Base-by-base conservation (phyloP, 2,113 vertebrate genomes). In the Bombycilla garrulus region DNA sequence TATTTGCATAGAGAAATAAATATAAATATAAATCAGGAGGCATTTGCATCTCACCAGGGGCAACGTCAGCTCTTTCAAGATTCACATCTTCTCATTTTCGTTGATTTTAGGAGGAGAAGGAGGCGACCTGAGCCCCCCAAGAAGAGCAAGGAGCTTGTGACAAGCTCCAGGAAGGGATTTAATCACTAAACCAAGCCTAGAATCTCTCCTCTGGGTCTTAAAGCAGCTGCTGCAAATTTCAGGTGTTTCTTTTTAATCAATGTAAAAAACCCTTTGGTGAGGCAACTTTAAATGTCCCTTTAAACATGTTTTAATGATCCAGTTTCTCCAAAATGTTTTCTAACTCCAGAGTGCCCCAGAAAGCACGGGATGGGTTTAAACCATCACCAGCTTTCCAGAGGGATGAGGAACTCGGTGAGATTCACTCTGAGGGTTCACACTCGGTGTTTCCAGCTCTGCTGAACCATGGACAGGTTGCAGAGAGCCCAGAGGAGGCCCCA, bases 301-400 rank as follows among this genome's bases (percentile, higher is more conserved):
- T 11, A 36, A 47, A 35, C 5, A 0, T 0, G 0, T 33, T 22
- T 42, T 10, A 28, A 61, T 26, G 38, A 82, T 53, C 8, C 17
- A 10, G 2, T 15, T 64, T 17, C 12, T 40, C 29, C 26, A 28
- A 26, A 28, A 61, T 1, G 0, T 38, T n/a, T 70, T 54, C 13
- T 22, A 15, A 42, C 16, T 29, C 29, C 38, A 15, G 14, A 10
- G 12, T 36, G 40, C 40, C 50, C 60, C 11, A 53, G 35, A 40
- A 62, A 66, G 61, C 23, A 28, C 12, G 16, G 24, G n/a, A 17
- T 20, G 31, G 38, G 65, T 2, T 86, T 47, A 38, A 53, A 71
- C 35, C 17, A 4, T 15, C 3, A 4, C 8, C 11, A 0, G 3
- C 12, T 53, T 40, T 61, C 26, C 66, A 74, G 60, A 36, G n/a